Evolutionary conservation across 2,888 invertebrate species (phyloP).

Genomic region (Dicroscelio sp.): DNA sequence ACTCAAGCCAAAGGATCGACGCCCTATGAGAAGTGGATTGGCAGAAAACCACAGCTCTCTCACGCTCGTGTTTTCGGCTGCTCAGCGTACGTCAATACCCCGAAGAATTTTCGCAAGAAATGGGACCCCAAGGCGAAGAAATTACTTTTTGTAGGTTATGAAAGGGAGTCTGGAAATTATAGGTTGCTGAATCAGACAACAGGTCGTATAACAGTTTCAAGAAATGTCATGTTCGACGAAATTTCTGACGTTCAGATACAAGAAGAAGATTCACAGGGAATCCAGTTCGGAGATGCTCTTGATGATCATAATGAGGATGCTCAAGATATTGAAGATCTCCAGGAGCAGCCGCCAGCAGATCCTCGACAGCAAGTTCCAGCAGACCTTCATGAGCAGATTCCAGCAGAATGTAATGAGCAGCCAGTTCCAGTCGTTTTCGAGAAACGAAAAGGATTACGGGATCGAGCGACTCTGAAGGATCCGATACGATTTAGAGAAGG

Average conservation of each 20-base stretch:
- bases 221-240: slow-evolving; percentile 58
- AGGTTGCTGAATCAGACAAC: slow-evolving; percentile 15
- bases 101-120: slow-evolving; percentile 18
- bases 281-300: neutral
- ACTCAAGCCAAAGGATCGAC: slow-evolving; percentile 31
- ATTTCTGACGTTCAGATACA: neutral
- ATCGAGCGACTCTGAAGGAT: neutral
- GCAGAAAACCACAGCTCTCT: slow-evolving; percentile 1
- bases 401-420: neutral
- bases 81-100: slow-evolving; percentile 37
- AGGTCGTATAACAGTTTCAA: slow-evolving; percentile 39
- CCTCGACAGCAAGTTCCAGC: neutral
- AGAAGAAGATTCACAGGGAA: neutral
- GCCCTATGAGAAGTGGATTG: slow-evolving; percentile 65
- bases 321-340: neutral
- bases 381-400: neutral
- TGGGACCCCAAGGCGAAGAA: slow-evolving; percentile 30
- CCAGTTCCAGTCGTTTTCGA: neutral
- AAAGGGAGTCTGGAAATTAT: slow-evolving; percentile 39
- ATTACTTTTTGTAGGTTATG: slow-evolving; percentile 57
- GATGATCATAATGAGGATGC: neutral
- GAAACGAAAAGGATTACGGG: neutral
- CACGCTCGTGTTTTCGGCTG: slow-evolving; percentile 47
- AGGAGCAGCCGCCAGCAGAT: neutral
- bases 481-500: neutral